Evolutionary conservation across 2,888 invertebrate species (phyloP).

Genomic region (Urechis unicinctus): DNA sequence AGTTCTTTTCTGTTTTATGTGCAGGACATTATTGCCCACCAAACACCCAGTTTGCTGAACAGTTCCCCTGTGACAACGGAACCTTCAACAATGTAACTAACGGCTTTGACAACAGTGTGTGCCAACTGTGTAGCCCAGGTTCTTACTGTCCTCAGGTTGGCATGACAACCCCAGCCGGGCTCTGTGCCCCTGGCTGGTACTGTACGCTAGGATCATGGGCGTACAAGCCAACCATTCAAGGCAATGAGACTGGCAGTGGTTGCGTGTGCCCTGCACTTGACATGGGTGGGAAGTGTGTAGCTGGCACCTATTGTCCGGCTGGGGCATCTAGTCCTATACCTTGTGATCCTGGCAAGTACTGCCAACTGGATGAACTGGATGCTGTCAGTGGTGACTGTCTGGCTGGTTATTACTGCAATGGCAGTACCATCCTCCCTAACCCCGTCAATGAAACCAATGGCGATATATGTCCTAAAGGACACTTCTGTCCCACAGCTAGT

Average conservation of each 20-base stretch:
- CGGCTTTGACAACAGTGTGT: slow-evolving; percentile 24
- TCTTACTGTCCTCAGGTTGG: slow-evolving; percentile 33
- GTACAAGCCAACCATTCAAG: slow-evolving; percentile 28
- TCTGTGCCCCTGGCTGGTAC: slow-evolving; percentile 37
- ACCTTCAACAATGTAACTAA: slow-evolving; percentile 37
- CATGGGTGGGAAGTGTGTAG: slow-evolving; percentile 38
- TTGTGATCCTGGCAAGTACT: slow-evolving; percentile 36
- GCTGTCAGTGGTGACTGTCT: slow-evolving; percentile 34
- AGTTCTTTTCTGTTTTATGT: no score
- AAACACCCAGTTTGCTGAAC: slow-evolving; percentile 30
- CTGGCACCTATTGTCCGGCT: slow-evolving; percentile 41
- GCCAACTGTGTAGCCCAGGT: slow-evolving; percentile 38
- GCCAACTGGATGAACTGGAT: slow-evolving; percentile 28
- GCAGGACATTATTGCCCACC: slow-evolving; percentile 38
- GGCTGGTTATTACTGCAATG: slow-evolving; percentile 32
- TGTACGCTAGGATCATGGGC: slow-evolving; percentile 40
- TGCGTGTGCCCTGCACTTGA: slow-evolving; percentile 33
- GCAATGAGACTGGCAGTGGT: slow-evolving; percentile 27
- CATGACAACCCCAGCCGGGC: slow-evolving; percentile 31
- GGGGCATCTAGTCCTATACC: slow-evolving; percentile 31
- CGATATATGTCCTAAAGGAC: slow-evolving; percentile 44
- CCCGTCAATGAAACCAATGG: slow-evolving; percentile 43
- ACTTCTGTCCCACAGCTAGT: slow-evolving; percentile 40
- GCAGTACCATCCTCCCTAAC: slow-evolving; percentile 34
- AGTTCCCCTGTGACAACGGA: slow-evolving; percentile 38